Evolutionary conservation across 2,113 vertebrate genomes (phyloP).

Genomic region (Periophthalmus modestus): DNA sequence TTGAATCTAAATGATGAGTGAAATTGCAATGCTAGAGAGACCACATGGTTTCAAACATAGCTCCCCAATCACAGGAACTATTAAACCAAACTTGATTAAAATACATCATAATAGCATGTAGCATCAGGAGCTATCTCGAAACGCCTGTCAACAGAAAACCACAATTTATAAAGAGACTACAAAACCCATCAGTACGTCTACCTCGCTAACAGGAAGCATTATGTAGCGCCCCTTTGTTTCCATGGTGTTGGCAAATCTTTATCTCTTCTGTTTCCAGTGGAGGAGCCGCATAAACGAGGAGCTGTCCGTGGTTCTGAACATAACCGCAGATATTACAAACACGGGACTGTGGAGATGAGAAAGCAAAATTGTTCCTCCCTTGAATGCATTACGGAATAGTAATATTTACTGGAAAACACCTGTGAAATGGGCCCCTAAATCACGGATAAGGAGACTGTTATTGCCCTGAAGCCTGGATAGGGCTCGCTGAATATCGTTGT

Average conservation of each 20-base stretch:
- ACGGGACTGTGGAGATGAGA: background rate
- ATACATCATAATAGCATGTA: no score
- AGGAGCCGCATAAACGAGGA: no score
- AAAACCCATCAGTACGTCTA: no score
- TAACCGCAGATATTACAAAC: background rate
- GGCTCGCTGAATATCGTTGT: background rate
- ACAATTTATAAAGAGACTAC: no score
- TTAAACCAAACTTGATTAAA: no score
- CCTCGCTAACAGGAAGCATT: background rate
- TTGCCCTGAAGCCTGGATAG: background rate
- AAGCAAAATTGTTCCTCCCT: background rate
- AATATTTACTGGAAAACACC: conserved; percentile 3
- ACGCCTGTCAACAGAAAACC: no score
- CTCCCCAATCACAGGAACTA: no score
- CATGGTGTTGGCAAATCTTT: background rate
- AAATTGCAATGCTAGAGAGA: no score
- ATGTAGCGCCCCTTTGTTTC: background rate
- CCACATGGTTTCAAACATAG: no score
- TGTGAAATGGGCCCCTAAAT: background rate
- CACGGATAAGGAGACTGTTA: background rate
- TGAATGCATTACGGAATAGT: background rate
- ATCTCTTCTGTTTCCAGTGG: background rate
- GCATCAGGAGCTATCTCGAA: no score
- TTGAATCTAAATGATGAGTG: no score
- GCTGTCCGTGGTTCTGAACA: background rate